Conservation (phyloP, 2,888 invertebrate genomes). For the Agelastica alni region DNA sequence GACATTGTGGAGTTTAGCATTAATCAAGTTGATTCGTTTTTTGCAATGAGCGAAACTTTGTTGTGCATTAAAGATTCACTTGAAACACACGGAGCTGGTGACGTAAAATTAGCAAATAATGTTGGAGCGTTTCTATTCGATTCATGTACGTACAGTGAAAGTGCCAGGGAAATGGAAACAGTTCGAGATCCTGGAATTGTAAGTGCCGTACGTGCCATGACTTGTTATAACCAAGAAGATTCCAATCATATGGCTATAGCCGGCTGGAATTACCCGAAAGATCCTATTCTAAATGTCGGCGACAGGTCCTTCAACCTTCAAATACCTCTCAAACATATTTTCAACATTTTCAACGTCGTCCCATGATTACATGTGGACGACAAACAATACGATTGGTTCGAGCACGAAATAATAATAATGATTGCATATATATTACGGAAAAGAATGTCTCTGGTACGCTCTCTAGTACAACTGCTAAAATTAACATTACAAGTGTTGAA, state of each 20-base stretch:
- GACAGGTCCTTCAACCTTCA: conserved; percentile 19
- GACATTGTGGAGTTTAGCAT: conserved; percentile 33
- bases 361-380: conserved; percentile 17
- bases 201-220: background rate
- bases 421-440: too few relatives aligned
- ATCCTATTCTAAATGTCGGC: conserved; percentile 1
- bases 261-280: conserved; percentile 14
- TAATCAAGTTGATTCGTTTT: conserved; percentile 29
- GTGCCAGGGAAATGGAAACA: too few relatives aligned
- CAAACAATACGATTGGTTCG: too few relatives aligned
- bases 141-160: background rate
- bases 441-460: background rate
- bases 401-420: too few relatives aligned
- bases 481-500: background rate
- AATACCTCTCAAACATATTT: conserved; percentile 26
- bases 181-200: too few relatives aligned
- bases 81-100: background rate
- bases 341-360: conserved; percentile 29
- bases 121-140: background rate
- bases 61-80: background rate
- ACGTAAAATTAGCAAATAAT: background rate
- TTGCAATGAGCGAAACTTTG: conserved; percentile 14
- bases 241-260: background rate
- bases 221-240: conserved; percentile 20
- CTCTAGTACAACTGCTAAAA: too few relatives aligned